A percentile compares a stretch with the other conserved stretches of the same genome.
Evolutionary conservation across 2,797 vertebrate genomes (phyloP).

Genomic region (Alca torda): DNA sequence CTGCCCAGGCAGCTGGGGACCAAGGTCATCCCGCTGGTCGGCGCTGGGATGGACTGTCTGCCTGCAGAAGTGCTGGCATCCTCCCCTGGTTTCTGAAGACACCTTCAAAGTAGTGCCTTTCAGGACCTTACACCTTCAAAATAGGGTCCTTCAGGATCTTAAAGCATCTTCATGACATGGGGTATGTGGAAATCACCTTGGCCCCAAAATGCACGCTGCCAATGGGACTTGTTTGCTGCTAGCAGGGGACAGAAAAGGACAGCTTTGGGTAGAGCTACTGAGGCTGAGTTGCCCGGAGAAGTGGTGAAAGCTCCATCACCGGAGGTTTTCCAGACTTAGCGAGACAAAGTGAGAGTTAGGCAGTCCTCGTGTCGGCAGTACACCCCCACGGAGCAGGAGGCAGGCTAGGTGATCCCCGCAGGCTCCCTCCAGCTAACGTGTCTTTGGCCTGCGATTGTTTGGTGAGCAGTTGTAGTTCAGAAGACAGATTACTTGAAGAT

Average conservation of each 20-base stretch:
- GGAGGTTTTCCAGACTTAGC: neutral
- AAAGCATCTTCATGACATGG: neutral
- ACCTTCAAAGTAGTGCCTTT: neutral
- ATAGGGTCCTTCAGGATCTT: neutral
- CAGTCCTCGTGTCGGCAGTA: neutral
- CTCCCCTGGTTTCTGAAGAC: neutral
- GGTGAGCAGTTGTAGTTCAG: neutral
- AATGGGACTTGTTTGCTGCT: neutral
- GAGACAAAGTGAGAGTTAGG: neutral
- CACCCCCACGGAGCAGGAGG: neutral
- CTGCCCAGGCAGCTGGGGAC: neutral
- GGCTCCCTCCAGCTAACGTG: neutral
- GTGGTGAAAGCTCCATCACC: neutral
- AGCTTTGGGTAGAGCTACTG: neutral
- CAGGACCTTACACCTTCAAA: neutral
- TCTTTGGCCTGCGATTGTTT: neutral
- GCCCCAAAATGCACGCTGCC: neutral
- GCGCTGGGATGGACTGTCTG: neutral
- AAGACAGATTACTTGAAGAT: neutral
- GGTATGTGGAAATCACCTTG: neutral
- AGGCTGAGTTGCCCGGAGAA: neutral
- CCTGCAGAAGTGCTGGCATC: neutral
- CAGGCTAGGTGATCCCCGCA: neutral
- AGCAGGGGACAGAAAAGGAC: neutral
- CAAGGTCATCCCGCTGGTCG: fast-evolving